Percentiles rank a stretch among this genome's conserved stretches.
phyloP scores from a whole-genome alignment of 2,888 invertebrate species.

The Caenorhabditis zanzibari region DNA sequence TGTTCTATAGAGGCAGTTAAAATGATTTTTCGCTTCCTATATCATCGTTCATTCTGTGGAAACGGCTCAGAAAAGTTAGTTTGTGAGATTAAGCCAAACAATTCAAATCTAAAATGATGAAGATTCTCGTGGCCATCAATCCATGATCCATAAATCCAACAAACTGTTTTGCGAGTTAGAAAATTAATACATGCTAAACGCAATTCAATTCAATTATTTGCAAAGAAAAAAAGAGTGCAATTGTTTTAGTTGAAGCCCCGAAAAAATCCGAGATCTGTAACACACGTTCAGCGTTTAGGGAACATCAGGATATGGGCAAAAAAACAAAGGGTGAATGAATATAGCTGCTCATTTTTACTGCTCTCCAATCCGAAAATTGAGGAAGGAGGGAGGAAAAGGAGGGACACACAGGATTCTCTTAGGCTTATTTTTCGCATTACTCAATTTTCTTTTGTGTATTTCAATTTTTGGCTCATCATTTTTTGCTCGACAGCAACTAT shows the following conservation, averaged over 20 bases:
- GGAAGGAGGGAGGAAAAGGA: slow-evolving; percentile 16
- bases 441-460: neutral
- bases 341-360: slow-evolving; percentile 36
- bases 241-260: slow-evolving; percentile 3
- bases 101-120: neutral
- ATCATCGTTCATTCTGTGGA: neutral
- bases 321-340: slow-evolving; percentile 21
- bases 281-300: neutral
- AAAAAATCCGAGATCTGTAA: neutral
- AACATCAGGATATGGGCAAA: slow-evolving; percentile 15
- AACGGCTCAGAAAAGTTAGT: neutral
- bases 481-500: slow-evolving; percentile 10
- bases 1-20: neutral
- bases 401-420: slow-evolving; percentile 26
- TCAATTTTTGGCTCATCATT: neutral
- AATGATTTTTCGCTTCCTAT: neutral
- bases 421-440: slow-evolving; percentile 8
- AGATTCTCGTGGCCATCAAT: neutral
- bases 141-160: neutral
- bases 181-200: slow-evolving; percentile 25
- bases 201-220: slow-evolving; percentile 24
- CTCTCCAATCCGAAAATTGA: slow-evolving; percentile 15
- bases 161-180: neutral
- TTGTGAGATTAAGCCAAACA: neutral
- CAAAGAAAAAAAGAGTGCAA: slow-evolving; percentile 30